phyloP scores from a whole-genome alignment of 2,797 vertebrate genomes.

The Melanotaenia parkinsoni region DNA sequence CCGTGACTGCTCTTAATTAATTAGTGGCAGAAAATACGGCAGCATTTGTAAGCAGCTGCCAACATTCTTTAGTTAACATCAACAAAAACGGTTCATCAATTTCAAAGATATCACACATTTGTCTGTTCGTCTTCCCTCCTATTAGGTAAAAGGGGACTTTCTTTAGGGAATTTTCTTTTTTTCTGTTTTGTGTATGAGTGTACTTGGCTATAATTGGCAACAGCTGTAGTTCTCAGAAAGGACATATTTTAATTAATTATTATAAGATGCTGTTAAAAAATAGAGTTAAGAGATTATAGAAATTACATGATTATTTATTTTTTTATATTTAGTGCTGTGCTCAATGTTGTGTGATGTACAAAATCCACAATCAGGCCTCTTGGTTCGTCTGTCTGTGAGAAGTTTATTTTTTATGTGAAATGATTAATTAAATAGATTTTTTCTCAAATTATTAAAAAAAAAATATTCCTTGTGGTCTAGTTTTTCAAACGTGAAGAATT shows the following conservation, averaged over 20 bases:
- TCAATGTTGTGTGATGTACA: neutral
- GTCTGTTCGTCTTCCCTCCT: conserved; percentile 2
- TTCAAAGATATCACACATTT: conserved; percentile 30
- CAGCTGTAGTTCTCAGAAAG: neutral
- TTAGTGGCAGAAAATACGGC: conserved; percentile 45
- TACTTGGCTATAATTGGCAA: conserved; percentile 26
- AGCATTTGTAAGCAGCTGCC: conserved; percentile 43
- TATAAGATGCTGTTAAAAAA: conserved; percentile 12
- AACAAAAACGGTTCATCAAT: conserved; percentile 46
- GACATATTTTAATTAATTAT: conserved; percentile 4
- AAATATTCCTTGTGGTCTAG: neutral
- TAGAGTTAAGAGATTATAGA: conserved; percentile 15
- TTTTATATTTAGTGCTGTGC: neutral
- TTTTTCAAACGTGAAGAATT: neutral
- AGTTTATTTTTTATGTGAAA: neutral
- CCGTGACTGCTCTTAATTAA: conserved; percentile 62
- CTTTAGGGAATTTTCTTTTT: conserved; percentile 3
- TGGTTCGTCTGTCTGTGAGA: neutral
- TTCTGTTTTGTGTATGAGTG: neutral
- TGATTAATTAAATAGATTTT: neutral
- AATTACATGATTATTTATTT: conserved; percentile 6
- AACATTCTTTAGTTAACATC: conserved; percentile 45
- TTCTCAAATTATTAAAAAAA: neutral
- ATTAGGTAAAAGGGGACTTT: conserved; percentile 7
- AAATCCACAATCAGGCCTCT: neutral